A percentile compares a stretch with the other conserved stretches of the same genome.
These are phyloP conservation scores for Nycteola revayana DNA, from an alignment of 2,888 invertebrate genomes.

Conservation along the genomic window DNA sequence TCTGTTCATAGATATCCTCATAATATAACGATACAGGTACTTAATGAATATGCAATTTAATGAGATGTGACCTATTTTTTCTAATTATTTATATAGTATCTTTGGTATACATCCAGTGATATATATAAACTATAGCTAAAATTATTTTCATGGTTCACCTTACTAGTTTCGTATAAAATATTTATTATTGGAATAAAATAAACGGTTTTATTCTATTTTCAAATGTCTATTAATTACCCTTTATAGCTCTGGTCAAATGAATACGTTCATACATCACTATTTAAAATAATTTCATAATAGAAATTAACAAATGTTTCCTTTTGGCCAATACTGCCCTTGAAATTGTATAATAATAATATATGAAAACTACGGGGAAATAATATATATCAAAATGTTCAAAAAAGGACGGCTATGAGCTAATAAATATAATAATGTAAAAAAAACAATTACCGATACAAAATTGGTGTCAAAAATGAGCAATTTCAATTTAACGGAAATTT, in stretches of 20 bases:
- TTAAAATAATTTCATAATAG: no score
- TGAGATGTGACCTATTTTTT: slow-evolving; percentile 19
- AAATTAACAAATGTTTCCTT: no score
- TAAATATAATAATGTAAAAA: slow-evolving; percentile 31
- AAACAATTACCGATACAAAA: slow-evolving; percentile 22
- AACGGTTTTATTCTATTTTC: not conserved
- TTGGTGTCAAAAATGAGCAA: slow-evolving; percentile 58
- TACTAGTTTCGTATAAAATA: not conserved
- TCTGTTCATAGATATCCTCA: slow-evolving; percentile 24
- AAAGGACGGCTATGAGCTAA: slow-evolving; percentile 40
- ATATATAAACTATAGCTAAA: slow-evolving; percentile 20
- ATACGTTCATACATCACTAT: no score
- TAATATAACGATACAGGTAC: slow-evolving; percentile 21
- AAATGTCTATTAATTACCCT: no score
- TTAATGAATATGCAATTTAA: slow-evolving; percentile 9
- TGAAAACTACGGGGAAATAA: not conserved
- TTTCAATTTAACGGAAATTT: slow-evolving; percentile 28
- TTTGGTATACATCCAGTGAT: slow-evolving; percentile 65
- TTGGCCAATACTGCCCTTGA: no score
- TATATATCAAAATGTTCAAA: slow-evolving; percentile 2
- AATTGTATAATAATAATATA: no score
- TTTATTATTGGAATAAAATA: slow-evolving; percentile 5
- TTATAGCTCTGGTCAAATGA: no score
- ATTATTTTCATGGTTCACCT: slow-evolving; percentile 11
- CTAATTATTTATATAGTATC: slow-evolving; percentile 37